Conservation (phyloP, 2,113 vertebrate species). For the Garra rufa region DNA sequence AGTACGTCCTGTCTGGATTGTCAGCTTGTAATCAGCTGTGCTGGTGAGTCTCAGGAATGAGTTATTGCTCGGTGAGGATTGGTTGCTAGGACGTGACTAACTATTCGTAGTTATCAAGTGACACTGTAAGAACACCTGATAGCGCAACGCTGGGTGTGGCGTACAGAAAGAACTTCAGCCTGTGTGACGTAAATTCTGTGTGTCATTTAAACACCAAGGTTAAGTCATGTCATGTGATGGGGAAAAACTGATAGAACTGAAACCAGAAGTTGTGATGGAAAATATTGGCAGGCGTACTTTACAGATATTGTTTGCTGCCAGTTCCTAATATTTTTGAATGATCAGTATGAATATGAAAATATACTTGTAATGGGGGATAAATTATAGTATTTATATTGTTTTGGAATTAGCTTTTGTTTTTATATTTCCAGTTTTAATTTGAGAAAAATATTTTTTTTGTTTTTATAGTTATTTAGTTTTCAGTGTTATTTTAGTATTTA, state of each 20-base stretch:
- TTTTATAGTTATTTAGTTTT: too few species aligned
- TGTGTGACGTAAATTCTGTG: conserved; percentile 20
- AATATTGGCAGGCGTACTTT: not conserved
- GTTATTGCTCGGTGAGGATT: not conserved
- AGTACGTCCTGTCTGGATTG: not conserved
- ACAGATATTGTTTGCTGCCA: not conserved
- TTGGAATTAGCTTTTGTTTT: not conserved
- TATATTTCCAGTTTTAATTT: too few species aligned
- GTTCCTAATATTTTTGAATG: not conserved
- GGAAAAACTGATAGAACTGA: conserved; percentile 18
- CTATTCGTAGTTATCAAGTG: not conserved
- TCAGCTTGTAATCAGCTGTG: conserved; percentile 4
- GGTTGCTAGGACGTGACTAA: conserved; percentile 29
- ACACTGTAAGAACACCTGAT: not conserved
- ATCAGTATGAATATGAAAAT: not conserved
- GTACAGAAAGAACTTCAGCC: not conserved
- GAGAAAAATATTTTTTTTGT: too few species aligned
- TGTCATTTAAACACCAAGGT: not conserved
- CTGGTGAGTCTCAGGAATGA: not conserved
- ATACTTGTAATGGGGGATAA: too few species aligned
- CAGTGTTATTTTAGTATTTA: too few species aligned
- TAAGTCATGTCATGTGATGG: not conserved
- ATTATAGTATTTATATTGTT: not conserved
- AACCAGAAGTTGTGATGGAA: conserved; percentile 20
- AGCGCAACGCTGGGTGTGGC: not conserved